Conservation (phyloP, 2,888 invertebrate species). For the Byasa hedistus region DNA sequence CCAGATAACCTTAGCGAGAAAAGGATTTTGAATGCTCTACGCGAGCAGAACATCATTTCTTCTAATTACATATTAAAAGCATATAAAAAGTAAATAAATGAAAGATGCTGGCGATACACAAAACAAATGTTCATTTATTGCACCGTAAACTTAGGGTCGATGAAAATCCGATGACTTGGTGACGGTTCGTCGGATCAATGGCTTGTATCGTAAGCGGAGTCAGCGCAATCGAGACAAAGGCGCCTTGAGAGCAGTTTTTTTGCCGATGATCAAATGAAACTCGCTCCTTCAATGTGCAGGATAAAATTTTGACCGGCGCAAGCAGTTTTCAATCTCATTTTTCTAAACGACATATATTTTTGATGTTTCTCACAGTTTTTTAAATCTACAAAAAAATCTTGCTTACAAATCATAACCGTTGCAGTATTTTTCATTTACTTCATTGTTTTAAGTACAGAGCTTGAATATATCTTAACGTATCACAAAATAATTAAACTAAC, state of each 20-base stretch:
- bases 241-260: slow-evolving; percentile 24
- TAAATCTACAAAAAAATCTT: too few relatives aligned
- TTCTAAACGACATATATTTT: background rate
- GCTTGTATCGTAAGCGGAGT: slow-evolving; percentile 18
- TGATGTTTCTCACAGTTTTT: too few relatives aligned
- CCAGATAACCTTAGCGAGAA: too few relatives aligned
- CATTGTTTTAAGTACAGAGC: too few relatives aligned
- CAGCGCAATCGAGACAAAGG: slow-evolving; percentile 26
- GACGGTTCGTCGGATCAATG: slow-evolving; percentile 4
- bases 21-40: too few relatives aligned
- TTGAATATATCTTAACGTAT: too few relatives aligned
- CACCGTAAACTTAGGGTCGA: background rate
- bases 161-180: slow-evolving; percentile 21
- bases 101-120: background rate
- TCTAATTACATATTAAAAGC: too few relatives aligned
- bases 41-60: too few relatives aligned
- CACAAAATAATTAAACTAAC: too few relatives aligned
- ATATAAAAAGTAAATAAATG: too few relatives aligned
- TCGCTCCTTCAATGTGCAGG: slow-evolving; percentile 20
- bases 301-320: slow-evolving; percentile 15
- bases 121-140: slow-evolving; percentile 8
- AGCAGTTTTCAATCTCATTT: slow-evolving; percentile 11
- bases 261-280: slow-evolving; percentile 21
- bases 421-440: too few relatives aligned
- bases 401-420: too few relatives aligned